phyloP scores from a whole-genome alignment of 2,797 vertebrate genomes.

The Notoglanidium macrostoma region DNA sequence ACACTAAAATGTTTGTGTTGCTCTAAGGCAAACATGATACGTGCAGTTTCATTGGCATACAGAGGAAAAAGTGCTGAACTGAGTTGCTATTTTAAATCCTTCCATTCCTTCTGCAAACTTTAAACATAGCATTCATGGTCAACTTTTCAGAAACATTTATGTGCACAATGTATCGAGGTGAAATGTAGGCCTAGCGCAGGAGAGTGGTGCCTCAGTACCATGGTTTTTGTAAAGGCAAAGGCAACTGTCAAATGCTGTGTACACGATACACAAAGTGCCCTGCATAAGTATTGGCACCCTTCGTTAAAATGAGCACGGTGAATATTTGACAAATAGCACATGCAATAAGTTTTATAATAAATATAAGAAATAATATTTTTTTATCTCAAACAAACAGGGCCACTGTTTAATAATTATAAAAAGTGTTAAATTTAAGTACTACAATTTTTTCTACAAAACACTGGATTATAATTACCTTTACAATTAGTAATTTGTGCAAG shows the following conservation, averaged over 20 bases:
- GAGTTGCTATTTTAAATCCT: slow-evolving; percentile 26
- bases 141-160: slow-evolving; percentile 8
- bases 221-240: slow-evolving; percentile 17
- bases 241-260: neutral
- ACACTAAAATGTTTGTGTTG: slow-evolving; percentile 11
- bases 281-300: neutral
- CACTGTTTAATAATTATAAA: neutral
- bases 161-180: neutral
- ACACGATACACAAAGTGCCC: neutral
- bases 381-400: neutral
- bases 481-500: neutral
- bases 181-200: slow-evolving; percentile 4
- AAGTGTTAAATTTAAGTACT: neutral
- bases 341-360: neutral
- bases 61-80: slow-evolving; percentile 23
- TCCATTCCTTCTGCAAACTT: neutral
- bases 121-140: neutral
- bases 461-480: neutral
- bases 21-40: neutral
- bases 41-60: neutral
- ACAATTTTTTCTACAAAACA: neutral
- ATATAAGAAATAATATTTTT: neutral
- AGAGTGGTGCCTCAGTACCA: neutral
- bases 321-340: neutral
- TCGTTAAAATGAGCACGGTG: neutral